Evolutionary conservation across 2,113 vertebrate species (phyloP), one percentile per base, ranked within the genome.

Genomic region (Stegostoma tigrinum): DNA sequence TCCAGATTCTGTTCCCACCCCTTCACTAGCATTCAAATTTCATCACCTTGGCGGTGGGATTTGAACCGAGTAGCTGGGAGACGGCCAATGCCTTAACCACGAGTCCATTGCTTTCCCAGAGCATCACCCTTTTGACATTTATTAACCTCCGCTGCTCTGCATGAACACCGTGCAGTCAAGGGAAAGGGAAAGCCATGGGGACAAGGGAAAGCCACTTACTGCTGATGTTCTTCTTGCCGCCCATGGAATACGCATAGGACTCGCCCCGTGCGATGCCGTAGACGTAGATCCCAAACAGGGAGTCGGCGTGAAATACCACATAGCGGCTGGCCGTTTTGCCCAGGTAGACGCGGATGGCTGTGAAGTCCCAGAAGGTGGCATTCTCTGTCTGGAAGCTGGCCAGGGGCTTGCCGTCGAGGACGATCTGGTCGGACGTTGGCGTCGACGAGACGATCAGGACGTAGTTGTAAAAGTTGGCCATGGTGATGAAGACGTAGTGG

Each of bases 291-390:
- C 89, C 61, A 6, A 93, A 93, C 5, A 93, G 89, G 0, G 89
- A n/a, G 2, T 93, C 89, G 34, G 61, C 61, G 34, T 66, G 89
- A 19, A 23, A 38, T 19, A 93, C 24, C 0, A 93, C 89, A 19
- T 93, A 93, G 17, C 89, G 89, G 15, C 89, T 61, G 0, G 34
- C 61, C 0, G 61, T 67, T 64, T 66, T 93, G 17, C 89, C 89
- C 34, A 93, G 89, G 34, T 67, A 93, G 5, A 93, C n/a, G 0
- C 89, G 89, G 5, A 61, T 93, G 3, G 89, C 89, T 6, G 89
- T 93, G 61, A 93, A 93, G 61, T 93, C 89, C 89, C 89, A 93
- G 89, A 93, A 93, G 34, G 89, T 93, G 89, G 5, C 67, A 61
- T 93, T 93, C 61, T 93, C 89, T 7, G 89, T 38, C 15, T 61